Evolutionary conservation across 1,140 invertebrate species (phyloP).

Genomic region (Halotydeus destructor): DNA sequence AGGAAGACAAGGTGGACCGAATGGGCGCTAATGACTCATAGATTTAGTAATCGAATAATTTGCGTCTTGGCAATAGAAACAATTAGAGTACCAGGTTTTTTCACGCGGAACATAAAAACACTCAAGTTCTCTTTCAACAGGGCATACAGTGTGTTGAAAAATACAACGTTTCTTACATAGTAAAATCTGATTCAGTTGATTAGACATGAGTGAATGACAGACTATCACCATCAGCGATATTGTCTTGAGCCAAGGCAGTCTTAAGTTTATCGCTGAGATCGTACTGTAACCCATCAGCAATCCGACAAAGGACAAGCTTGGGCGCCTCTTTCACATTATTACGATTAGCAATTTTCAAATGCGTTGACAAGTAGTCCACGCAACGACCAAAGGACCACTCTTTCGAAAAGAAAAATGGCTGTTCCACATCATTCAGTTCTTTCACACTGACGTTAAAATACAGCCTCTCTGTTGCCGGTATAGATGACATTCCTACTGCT

Average conservation of each 20-base stretch:
- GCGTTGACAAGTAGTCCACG: slow-evolving; percentile 9
- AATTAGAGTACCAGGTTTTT: too few species aligned
- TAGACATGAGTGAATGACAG: slow-evolving; percentile 5
- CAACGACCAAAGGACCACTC: slow-evolving; percentile 12
- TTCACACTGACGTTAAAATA: slow-evolving; percentile 9
- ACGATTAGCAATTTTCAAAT: slow-evolving; percentile 5
- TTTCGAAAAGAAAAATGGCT: slow-evolving; percentile 6
- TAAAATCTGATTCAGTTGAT: too few species aligned
- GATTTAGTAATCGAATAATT: too few species aligned
- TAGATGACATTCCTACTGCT: slow-evolving; percentile 4
- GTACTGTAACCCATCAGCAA: neutral
- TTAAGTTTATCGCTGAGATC: neutral
- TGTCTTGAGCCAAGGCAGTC: neutral
- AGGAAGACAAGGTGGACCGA: too few species aligned
- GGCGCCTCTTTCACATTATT: slow-evolving; percentile 1
- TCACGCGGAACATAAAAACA: too few species aligned
- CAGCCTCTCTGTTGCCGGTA: slow-evolving; percentile 6
- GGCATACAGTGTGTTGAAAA: too few species aligned
- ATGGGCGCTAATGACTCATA: too few species aligned
- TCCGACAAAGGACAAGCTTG: slow-evolving; percentile 7
- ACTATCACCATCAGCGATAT: slow-evolving; percentile 3
- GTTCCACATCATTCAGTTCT: neutral
- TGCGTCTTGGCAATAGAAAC: too few species aligned
- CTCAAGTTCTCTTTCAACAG: too few species aligned
- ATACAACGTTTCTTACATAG: too few species aligned